phyloP scores from a whole-genome alignment of 1,140 invertebrate species.

The Sinella curviseta region DNA sequence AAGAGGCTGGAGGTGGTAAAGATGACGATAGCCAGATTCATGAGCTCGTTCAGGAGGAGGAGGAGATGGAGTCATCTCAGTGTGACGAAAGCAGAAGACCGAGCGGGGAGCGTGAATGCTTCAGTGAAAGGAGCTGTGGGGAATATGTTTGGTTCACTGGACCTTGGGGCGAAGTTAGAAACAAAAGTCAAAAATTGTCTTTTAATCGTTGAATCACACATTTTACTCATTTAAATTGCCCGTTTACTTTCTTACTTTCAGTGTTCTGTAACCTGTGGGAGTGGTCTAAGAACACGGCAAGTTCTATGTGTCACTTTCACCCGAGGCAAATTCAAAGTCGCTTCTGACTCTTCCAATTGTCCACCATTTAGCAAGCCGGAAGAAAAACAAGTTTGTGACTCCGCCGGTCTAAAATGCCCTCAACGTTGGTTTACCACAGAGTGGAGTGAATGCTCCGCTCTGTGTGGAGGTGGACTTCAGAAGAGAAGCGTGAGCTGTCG shows the following conservation, averaged over 20 bases:
- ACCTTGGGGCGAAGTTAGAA: conserved; percentile 65
- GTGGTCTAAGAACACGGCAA: not conserved
- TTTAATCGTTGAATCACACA: not conserved
- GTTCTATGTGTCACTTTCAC: conserved; percentile 32
- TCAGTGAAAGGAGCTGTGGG: conserved; percentile 63
- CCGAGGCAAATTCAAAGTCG: conserved; percentile 51
- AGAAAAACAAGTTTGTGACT: conserved; percentile 50
- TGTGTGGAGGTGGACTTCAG: conserved; percentile 65
- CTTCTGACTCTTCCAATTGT: conserved; percentile 51
- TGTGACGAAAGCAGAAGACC: conserved; percentile 62
- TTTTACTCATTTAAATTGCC: not conserved
- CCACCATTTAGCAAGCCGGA: conserved; percentile 49
- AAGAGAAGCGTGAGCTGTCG: conserved; percentile 62
- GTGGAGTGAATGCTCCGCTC: conserved; percentile 50
- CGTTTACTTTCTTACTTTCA: not conserved
- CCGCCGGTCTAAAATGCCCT: conserved; percentile 49
- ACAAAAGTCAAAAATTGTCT: too few relatives aligned
- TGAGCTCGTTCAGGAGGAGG: not conserved
- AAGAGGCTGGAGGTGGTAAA: conserved; percentile 53
- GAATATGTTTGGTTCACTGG: conserved; percentile 68
- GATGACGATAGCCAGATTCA: conserved; percentile 39
- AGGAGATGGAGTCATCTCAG: not conserved
- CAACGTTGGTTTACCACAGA: conserved; percentile 52
- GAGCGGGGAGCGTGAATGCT: conserved; percentile 62
- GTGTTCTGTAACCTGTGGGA: not conserved